A percentile compares a stretch with the other conserved stretches of the same genome.
These are phyloP conservation scores for Chelonus insularis DNA, from an alignment of 1,140 invertebrate species.

Conservation along the genomic window DNA sequence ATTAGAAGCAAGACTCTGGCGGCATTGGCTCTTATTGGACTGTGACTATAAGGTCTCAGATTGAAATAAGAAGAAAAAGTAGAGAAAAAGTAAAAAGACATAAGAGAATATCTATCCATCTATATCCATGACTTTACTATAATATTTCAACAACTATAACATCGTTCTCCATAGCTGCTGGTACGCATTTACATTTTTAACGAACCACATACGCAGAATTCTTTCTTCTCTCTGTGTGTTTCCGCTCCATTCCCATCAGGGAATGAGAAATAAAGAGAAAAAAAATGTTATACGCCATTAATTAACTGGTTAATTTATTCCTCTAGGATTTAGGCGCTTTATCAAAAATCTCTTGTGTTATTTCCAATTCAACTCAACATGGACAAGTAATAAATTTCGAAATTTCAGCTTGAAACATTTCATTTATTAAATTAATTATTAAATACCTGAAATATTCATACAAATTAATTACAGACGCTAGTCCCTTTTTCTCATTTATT, in stretches of 20 bases:
- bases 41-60: not conserved
- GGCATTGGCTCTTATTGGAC: constrained; percentile 4
- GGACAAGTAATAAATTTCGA: too few relatives aligned
- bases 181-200: constrained; percentile 16
- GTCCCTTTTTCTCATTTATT: too few relatives aligned
- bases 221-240: constrained; percentile 2
- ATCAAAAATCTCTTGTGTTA: not conserved
- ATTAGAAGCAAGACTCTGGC: constrained; percentile 22
- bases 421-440: too few relatives aligned
- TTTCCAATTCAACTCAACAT: too few relatives aligned
- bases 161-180: too few relatives aligned
- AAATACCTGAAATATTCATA: too few relatives aligned
- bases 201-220: constrained; percentile 10
- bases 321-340: not conserved
- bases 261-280: not conserved
- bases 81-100: not conserved
- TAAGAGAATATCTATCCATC: not conserved
- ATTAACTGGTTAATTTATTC: constrained; percentile 19
- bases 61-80: not conserved
- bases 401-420: too few relatives aligned
- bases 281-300: constrained; percentile 6
- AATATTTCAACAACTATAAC: too few relatives aligned
- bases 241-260: not conserved
- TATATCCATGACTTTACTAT: too few relatives aligned
- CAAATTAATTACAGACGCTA: too few relatives aligned